Percentiles rank a stretch among this genome's conserved stretches.
Conservation (phyloP, 2,113 vertebrate species). For the Numida meleagris region DNA sequence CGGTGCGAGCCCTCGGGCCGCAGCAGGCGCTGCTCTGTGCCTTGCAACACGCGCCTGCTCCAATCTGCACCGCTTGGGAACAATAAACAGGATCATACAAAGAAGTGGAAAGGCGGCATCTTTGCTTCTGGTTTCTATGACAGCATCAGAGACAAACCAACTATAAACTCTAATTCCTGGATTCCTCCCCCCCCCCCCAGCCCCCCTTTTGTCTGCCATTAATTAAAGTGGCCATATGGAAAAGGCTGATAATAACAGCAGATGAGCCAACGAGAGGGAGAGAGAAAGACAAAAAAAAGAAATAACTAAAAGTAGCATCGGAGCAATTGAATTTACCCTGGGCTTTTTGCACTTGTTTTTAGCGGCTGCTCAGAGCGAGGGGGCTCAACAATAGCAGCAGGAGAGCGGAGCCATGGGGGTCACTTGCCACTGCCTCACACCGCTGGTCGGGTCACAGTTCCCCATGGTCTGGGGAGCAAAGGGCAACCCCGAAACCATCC, state of each 20-base stretch:
- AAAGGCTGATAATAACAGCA: constrained; percentile 74
- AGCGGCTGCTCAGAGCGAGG: not conserved
- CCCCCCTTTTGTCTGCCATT: constrained; percentile 81
- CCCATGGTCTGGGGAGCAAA: not conserved
- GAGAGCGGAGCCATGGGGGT: not conserved
- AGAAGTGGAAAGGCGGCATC: constrained; percentile 61
- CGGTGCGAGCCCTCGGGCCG: not conserved
- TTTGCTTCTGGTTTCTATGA: constrained; percentile 74
- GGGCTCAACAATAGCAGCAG: not conserved
- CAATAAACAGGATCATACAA: constrained; percentile 72
- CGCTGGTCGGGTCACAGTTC: not conserved
- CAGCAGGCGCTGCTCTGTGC: not conserved
- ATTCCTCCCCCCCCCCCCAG: not conserved
- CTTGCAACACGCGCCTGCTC: constrained; percentile 36
- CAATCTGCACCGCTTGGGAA: constrained; percentile 29
- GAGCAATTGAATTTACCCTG: not conserved
- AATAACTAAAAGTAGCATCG: constrained; percentile 37
- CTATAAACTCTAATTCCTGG: constrained; percentile 75
- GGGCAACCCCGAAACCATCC: not conserved
- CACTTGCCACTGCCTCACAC: not conserved
- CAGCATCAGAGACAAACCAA: constrained; percentile 70
- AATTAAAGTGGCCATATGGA: constrained; percentile 85
- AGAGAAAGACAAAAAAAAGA: not conserved
- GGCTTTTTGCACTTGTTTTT: constrained; percentile 40
- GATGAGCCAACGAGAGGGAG: constrained; percentile 53